These are phyloP conservation scores for Diadophis punctatus DNA, from an alignment of 2,113 vertebrate genomes.

Conservation along the genomic window DNA sequence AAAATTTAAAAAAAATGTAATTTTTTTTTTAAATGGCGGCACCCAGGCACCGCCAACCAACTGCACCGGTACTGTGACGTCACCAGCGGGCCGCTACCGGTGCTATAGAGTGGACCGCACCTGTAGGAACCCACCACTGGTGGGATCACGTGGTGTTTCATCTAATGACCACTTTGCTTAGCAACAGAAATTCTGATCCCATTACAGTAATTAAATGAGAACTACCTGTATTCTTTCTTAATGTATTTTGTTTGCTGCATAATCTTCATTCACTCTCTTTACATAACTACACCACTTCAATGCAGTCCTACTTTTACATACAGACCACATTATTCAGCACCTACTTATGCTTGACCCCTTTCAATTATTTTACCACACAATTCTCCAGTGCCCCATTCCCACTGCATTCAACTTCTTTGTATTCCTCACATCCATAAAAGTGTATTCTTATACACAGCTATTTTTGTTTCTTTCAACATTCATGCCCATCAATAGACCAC, in stretches of 20 bases:
- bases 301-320: not conserved
- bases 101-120: too few relatives aligned
- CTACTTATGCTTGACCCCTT: not conserved
- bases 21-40: too few relatives aligned
- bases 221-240: not conserved
- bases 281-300: not conserved
- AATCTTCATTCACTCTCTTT: not conserved
- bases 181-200: not conserved
- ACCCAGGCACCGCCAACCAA: too few relatives aligned
- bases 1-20: too few relatives aligned
- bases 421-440: not conserved
- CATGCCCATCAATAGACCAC: not conserved
- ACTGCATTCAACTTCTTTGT: not conserved
- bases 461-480: not conserved
- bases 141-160: too few relatives aligned
- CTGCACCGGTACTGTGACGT: too few relatives aligned
- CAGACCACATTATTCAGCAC: not conserved
- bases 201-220: not conserved
- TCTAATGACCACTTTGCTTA: too few relatives aligned
- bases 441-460: not conserved
- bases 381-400: not conserved
- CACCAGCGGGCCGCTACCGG: too few relatives aligned
- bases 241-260: not conserved
- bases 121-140: too few relatives aligned
- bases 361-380: not conserved